Percentiles rank a stretch among this genome's conserved stretches.
Conservation (phyloP, 2,888 invertebrate species). For the Apamea epomidion region DNA sequence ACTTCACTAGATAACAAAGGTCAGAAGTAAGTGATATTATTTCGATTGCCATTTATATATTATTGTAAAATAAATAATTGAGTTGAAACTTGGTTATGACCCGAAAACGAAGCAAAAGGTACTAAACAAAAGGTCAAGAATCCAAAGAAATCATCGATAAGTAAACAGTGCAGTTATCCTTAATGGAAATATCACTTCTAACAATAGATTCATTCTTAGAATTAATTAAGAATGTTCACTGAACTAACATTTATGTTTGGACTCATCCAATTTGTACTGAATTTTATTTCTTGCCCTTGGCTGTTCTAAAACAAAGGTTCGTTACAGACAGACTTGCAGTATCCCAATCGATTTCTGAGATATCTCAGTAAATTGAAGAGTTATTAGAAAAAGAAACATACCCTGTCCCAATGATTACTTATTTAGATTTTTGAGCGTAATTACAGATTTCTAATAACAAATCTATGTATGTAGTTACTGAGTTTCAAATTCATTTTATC, state of each 20-base stretch:
- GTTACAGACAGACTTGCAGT: constrained; percentile 12
- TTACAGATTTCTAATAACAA: background rate
- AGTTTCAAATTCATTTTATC: background rate
- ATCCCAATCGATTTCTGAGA: constrained; percentile 10
- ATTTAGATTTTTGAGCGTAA: background rate
- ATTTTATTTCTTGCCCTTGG: constrained; percentile 37
- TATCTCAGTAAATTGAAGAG: constrained; percentile 12
- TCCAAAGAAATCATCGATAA: background rate
- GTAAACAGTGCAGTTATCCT: background rate
- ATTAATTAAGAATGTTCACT: constrained; percentile 50
- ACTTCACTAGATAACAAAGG: background rate
- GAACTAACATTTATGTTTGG: constrained; percentile 55
- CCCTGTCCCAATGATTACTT: background rate
- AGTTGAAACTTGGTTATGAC: background rate
- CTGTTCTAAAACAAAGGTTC: constrained; percentile 34
- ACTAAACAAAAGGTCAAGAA: background rate
- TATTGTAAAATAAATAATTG: background rate
- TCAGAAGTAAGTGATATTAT: background rate
- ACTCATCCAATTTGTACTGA: constrained; percentile 48
- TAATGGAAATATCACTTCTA: background rate
- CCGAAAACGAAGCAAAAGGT: background rate
- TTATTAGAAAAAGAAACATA: constrained; percentile 18
- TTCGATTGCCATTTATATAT: background rate
- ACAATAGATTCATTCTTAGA: constrained; percentile 18
- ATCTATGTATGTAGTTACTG: background rate